Base-by-base conservation (phyloP, 53 echinoderm and acorn worm genomes). In the Echinometra lucunter region DNA sequence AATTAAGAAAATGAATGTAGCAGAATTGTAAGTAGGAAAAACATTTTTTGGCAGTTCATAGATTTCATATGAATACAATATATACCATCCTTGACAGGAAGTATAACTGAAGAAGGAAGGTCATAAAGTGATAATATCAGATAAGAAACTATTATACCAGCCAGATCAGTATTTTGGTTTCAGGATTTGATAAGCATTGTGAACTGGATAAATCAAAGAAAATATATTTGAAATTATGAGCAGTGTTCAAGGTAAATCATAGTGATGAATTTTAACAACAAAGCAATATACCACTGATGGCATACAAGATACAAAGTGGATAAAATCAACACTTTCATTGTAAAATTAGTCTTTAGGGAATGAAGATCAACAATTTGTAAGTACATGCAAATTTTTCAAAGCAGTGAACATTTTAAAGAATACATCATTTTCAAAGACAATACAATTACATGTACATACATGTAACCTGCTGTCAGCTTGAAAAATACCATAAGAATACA, bases 381-480 rank as follows among this genome's bases (percentile, higher is more conserved):
- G 30, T 32, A 9, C 30, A 34, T 69, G 30, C 34, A 32, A 69
- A 19, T 32, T 7, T 10, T 69, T 30, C 19, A 69, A 69, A 69
- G 69, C 69, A 69, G 30, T 69, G 2, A 32, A 69, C 69, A 69
- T 69, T 69, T 28, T 16, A 32, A 32, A 7, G 40, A 40, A 78
- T 38, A 18, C 21, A 17, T 40, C 40, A 18, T 15, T 40, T 34
- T 40, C 40, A 40, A 78, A 21, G 91, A n/a, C n/a, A 91, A 91
- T 91, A 91, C 88, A n/a, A n/a, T n/a, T n/a, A 91, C 42, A 58
- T 91, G 66, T 18, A 60, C 35, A 66, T 63, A 19, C 40, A 60
- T 63, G 37, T 91, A n/a, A n/a, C n/a, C n/a, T 40, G 23, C 23
- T 30, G 38, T 91, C 23, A 32, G 16, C 3, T 38, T 45, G 13